Percentiles rank a stretch among this genome's conserved stretches.
Conservation (phyloP, 1,140 invertebrate species). For the Anastrepha ludens region DNA sequence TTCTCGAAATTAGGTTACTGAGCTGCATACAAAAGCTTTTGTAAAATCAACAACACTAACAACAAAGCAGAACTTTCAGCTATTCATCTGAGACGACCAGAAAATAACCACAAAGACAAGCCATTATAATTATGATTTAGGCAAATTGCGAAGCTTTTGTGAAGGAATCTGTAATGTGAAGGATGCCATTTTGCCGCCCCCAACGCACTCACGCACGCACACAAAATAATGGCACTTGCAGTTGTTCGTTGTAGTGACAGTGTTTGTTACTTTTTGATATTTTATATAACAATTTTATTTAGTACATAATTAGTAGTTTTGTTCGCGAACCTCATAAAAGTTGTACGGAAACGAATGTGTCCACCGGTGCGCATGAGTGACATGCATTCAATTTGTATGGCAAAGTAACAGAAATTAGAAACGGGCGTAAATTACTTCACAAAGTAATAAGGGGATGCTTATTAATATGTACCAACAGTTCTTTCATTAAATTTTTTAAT, state of each 20-base stretch:
- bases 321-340: not conserved
- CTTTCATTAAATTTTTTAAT: not conserved
- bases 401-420: not conserved
- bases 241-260: not conserved
- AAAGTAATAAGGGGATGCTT: slow-evolving; percentile 2
- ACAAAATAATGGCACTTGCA: not conserved
- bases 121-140: slow-evolving; percentile 49
- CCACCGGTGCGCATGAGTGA: slow-evolving; percentile 15
- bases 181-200: not conserved
- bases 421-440: not conserved
- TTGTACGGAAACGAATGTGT: not conserved
- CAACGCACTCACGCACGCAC: not conserved
- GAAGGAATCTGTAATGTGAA: not conserved
- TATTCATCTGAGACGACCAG: slow-evolving; percentile 6
- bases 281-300: not conserved
- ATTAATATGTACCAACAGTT: not conserved
- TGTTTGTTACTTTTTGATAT: not conserved
- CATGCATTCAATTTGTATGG: not conserved
- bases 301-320: not conserved
- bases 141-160: slow-evolving; percentile 30
- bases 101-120: slow-evolving; percentile 1
- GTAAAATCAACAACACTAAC: not conserved
- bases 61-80: not conserved
- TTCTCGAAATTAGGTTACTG: slow-evolving; percentile 2
- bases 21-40: not conserved